A percentile compares a stretch with the other conserved stretches of the same genome.
These are phyloP conservation scores for Esperia sulphurella DNA, from an alignment of 2,888 invertebrate genomes.

Conservation along the genomic window DNA sequence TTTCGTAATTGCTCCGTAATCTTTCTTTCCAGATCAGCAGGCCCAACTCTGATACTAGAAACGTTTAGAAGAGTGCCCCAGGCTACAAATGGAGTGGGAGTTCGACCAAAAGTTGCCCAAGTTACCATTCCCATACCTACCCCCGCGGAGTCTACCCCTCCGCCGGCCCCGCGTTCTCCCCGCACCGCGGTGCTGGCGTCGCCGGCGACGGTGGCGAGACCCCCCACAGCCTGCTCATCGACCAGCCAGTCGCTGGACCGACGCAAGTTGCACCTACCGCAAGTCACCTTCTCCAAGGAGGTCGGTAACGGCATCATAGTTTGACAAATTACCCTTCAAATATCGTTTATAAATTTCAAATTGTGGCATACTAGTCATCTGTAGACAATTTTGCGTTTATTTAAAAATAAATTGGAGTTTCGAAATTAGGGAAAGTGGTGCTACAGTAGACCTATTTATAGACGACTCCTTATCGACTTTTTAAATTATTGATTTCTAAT, in stretches of 20 bases:
- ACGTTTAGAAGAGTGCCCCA: conserved; percentile 82
- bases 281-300: conserved; percentile 94
- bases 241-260: conserved; percentile 81
- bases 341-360: conserved; percentile 2
- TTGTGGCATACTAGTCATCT: conserved; percentile 42
- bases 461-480: conserved; percentile 18
- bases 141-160: conserved; percentile 54
- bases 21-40: conserved; percentile 80
- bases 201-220: conserved; percentile 70
- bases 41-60: conserved; percentile 84
- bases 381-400: conserved; percentile 15
- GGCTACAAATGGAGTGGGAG: conserved; percentile 45
- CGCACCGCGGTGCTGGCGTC: conserved; percentile 52
- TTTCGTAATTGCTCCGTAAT: no score
- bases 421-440: conserved; percentile 33
- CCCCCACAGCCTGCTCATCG: conserved; percentile 85
- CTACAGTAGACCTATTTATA: conserved; percentile 26
- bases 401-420: conserved; percentile 1
- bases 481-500: background rate
- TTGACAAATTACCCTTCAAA: conserved; percentile 53
- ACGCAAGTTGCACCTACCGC: conserved; percentile 85
- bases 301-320: conserved; percentile 94
- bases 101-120: conserved; percentile 45
- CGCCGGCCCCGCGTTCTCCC: conserved; percentile 63
- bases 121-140: conserved; percentile 44